These are phyloP conservation scores for Malthinus seriepunctatus DNA, from an alignment of 2,888 invertebrate species.

Conservation along the genomic window DNA sequence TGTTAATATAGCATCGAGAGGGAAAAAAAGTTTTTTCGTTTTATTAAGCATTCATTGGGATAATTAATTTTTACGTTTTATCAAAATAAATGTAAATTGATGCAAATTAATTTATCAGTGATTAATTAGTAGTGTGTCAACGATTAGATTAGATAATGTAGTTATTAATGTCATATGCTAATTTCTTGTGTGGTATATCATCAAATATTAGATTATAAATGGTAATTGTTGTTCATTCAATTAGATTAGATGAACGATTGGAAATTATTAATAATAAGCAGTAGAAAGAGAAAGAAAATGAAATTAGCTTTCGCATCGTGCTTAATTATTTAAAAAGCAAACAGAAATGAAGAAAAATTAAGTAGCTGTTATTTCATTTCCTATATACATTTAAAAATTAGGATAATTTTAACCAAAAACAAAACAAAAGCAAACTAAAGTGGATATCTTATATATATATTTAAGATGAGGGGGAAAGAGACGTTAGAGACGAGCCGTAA, in stretches of 20 bases:
- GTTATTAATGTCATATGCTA: conserved; percentile 53
- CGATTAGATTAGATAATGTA: conserved; percentile 51
- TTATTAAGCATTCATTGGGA: background rate
- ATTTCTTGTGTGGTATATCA: conserved; percentile 50
- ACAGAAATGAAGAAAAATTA: background rate
- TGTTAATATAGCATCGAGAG: conserved; percentile 1
- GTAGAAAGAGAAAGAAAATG: too few species aligned
- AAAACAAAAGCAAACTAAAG: conserved; percentile 34
- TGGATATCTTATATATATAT: conserved; percentile 25
- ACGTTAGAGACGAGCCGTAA: conserved; percentile 41
- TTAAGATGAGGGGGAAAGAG: conserved; percentile 33
- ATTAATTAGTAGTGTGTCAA: conserved; percentile 34
- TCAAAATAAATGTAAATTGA: conserved; percentile 1
- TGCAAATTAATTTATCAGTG: conserved; percentile 30
- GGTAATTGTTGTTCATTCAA: conserved; percentile 1
- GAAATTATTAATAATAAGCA: too few species aligned
- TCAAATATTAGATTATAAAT: conserved; percentile 36
- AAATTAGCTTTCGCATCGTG: too few species aligned
- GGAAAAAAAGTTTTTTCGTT: background rate
- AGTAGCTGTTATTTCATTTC: conserved; percentile 9
- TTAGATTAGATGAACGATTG: background rate
- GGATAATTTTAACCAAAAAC: conserved; percentile 25
- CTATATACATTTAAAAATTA: conserved; percentile 20
- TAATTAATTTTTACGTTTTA: conserved; percentile 3
- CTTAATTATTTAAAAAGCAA: too few species aligned